Evolutionary conservation across 2,797 vertebrate species (phyloP).

Genomic region (Carduelis carduelis): DNA sequence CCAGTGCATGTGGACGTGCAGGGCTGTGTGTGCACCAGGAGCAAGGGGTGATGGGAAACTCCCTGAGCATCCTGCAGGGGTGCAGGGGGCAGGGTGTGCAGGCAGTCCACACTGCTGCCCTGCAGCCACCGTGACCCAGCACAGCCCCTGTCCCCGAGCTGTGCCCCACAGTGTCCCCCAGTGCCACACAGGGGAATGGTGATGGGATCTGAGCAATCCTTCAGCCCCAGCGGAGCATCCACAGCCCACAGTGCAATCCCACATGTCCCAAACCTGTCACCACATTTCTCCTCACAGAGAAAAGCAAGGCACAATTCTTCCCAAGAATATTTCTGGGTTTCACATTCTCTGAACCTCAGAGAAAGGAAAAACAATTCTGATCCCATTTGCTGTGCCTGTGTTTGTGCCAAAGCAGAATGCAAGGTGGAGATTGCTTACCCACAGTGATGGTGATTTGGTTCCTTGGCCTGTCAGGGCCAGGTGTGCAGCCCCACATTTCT

Average conservation of each 20-base stretch:
- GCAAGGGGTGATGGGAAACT: fast-evolving
- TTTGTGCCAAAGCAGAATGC: too few relatives aligned
- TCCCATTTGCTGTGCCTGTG: too few relatives aligned
- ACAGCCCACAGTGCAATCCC: neutral
- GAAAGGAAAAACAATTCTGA: too few relatives aligned
- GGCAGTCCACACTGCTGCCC: neutral
- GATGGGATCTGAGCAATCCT: neutral
- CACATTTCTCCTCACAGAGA: too few relatives aligned
- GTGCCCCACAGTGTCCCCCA: neutral
- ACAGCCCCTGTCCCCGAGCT: neutral
- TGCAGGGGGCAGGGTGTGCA: fast-evolving
- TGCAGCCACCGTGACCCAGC: neutral
- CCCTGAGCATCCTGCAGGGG: neutral
- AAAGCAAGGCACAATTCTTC: too few relatives aligned
- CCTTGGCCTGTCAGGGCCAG: too few relatives aligned
- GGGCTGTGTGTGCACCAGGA: neutral
- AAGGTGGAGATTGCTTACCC: too few relatives aligned
- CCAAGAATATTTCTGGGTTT: too few relatives aligned
- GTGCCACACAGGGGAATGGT: neutral
- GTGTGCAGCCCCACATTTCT: too few relatives aligned
- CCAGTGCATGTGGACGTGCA: fast-evolving
- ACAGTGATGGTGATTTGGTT: too few relatives aligned
- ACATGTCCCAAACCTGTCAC: too few relatives aligned
- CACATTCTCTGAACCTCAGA: too few relatives aligned
- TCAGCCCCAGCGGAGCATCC: neutral